These are phyloP conservation scores for Drosophila borborema DNA, from an alignment of 2,888 invertebrate species.

Conservation along the genomic window DNA sequence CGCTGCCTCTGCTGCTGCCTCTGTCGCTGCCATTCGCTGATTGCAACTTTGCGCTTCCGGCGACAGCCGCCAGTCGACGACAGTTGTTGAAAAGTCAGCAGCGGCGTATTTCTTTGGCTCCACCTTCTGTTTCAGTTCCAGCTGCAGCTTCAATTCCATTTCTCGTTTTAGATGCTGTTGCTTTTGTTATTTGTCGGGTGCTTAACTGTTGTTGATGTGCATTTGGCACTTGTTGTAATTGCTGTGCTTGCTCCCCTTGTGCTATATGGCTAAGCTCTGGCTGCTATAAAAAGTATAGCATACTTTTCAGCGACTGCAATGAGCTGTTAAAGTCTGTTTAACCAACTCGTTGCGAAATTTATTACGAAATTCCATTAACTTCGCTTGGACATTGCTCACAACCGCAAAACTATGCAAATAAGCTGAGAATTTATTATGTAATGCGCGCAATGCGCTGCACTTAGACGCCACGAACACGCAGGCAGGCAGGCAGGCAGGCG, in stretches of 20 bases:
- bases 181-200: slow-evolving; percentile 23
- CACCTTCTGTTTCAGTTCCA: background rate
- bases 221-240: slow-evolving; percentile 81
- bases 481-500: slow-evolving; percentile 6
- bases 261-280: background rate
- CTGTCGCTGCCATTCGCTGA: slow-evolving; percentile 18
- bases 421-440: slow-evolving; percentile 79
- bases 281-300: slow-evolving; percentile 40
- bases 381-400: slow-evolving; percentile 71
- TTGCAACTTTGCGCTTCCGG: slow-evolving; percentile 76
- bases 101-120: slow-evolving; percentile 47
- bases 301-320: slow-evolving; percentile 52
- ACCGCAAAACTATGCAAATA: slow-evolving; percentile 81
- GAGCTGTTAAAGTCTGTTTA: slow-evolving; percentile 69
- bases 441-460: slow-evolving; percentile 71
- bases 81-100: slow-evolving; percentile 76
- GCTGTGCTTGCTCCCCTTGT: slow-evolving; percentile 33
- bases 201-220: slow-evolving; percentile 75
- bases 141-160: background rate
- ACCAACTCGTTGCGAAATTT: slow-evolving; percentile 71
- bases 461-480: slow-evolving; percentile 38
- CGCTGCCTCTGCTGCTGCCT: slow-evolving; percentile 50
- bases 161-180: background rate
- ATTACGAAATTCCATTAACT: slow-evolving; percentile 80
- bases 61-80: slow-evolving; percentile 79